Evolutionary conservation across 2,797 vertebrate genomes (phyloP).

Genomic region (Rhinophrynus dorsalis): DNA sequence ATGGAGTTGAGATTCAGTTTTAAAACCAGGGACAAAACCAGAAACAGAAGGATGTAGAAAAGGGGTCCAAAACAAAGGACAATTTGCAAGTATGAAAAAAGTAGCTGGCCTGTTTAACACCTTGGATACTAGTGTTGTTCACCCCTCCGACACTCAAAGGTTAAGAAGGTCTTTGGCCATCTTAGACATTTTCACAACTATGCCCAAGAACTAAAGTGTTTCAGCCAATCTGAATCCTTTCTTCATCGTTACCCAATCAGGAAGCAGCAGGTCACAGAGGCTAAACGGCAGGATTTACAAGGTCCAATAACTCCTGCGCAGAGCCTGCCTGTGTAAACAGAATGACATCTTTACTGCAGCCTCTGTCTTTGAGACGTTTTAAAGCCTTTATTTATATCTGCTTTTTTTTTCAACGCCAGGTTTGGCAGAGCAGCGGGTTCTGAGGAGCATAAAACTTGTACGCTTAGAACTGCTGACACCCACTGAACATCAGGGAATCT

Average conservation of each 20-base stretch:
- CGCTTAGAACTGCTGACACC: conserved; percentile 19
- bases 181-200: no score
- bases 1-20: no score
- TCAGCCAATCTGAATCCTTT: neutral
- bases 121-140: no score
- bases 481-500: neutral
- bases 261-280: conserved; percentile 1
- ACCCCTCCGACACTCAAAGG: no score
- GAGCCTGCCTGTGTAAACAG: conserved; percentile 41
- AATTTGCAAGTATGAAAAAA: no score
- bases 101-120: no score
- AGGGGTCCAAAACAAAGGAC: no score
- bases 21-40: no score
- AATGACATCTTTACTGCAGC: conserved; percentile 46
- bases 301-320: conserved; percentile 32
- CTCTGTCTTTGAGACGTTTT: conserved; percentile 32
- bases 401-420: conserved; percentile 22
- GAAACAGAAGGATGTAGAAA: no score
- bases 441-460: conserved; percentile 31
- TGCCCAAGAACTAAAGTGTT: no score
- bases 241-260: conserved; percentile 18
- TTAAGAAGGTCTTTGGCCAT: no score
- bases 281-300: conserved; percentile 44
- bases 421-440: conserved; percentile 39
- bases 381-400: conserved; percentile 44